Evolutionary conservation across 2,888 invertebrate species (phyloP), one percentile per base, ranked within the genome.

Genomic region (Carcina quercana): DNA sequence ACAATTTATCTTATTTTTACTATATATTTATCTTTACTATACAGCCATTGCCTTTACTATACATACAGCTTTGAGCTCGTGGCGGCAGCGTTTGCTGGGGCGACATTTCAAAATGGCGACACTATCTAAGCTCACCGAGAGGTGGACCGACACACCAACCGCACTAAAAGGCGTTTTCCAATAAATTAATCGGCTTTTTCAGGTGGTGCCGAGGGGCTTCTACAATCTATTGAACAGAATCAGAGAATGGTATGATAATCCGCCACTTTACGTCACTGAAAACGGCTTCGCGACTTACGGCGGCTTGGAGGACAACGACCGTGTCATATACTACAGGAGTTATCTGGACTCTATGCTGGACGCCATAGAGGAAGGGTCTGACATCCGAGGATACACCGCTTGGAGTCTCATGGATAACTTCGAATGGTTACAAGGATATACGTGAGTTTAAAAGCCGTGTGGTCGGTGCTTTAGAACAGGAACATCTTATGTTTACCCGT

Each of bases 331-430:
- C 52, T 50, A 65, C 15, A 56, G 67, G 38, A 40, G 40, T 2
- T 78, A 82, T 36, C 41, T 86, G 8, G 40, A 53, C 20, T 70
- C 69, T 28, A 41, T 78, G 43, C 31, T 74, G 27, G 59, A 71
- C 13, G 78, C 80, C 2, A 58, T 76, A 1, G 59, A 67, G 17
- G 72, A 75, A 13, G 68, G 68, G 0, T 73, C 69, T 24, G 62
- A 76, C 37, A 53, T 84, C 5, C 47, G 42, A 21, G 85, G 76
- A 0, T 88, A 87, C 55, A 79, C 82, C 1, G 75, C 75, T 5
- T 88, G 88, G 87, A 85, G 85, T 24, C 58, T 89, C 1, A 70
- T 88, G 64, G 89, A 89, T 46, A 88, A 86, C 48, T 87, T 88
- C 45, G 88, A 89, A 57, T 89, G 87, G 87, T 42, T 55, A 2